Base-by-base conservation (phyloP, 2,797 vertebrate species). In the Anolis apletophallus region DNA sequence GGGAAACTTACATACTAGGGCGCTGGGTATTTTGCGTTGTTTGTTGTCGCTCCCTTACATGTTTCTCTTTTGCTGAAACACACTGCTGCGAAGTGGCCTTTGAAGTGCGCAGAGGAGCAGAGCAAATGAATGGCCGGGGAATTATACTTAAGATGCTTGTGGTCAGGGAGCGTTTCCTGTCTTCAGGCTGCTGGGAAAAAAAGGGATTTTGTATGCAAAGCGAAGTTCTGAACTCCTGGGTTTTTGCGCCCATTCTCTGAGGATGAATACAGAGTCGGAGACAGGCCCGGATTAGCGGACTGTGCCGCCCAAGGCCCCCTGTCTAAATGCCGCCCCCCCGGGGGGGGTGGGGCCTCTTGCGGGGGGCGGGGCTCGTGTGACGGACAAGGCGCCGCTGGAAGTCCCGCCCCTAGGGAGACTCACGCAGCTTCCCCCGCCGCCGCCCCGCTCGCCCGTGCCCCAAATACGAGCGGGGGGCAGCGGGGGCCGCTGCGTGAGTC, bases 151-250 rank as follows among this genome's bases (percentile, higher is more conserved):
- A 82, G 85, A 91, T 46, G 46, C 90, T 92, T 95, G 93, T 88
- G 93, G 92, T 6, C 19, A 91, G 86, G 6, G 90, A 93, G 81
- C 86, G 93, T 94, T 94, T 94, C 95, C 93, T 93, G 79, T 61
- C 75, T 78, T 17, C 59, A 79, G 54, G 55, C 88, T 79, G 79
- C 50, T 29, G n/a, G 34, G 90, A 16, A 67, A 79, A 91, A 54
- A 64, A 34, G n/a, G 29, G 52, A 64, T 74, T 34, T 26, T 50
- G 23, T n/a, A 11, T 46, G 36, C 32, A 36, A 46, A 46, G 46
- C 23, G 36, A 73, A 40, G 32, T 3, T 23, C 36, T 73, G 19
- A n/a, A 21, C 54, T 14, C 17, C 11, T 6, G 26, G 21, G 19
- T 67, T 64, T 46, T 16, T 29, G 36, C 55, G 12, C 40, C 19